Base-by-base conservation (phyloP, 2,797 vertebrate species). In the Pipistrellus pygmaeus region DNA sequence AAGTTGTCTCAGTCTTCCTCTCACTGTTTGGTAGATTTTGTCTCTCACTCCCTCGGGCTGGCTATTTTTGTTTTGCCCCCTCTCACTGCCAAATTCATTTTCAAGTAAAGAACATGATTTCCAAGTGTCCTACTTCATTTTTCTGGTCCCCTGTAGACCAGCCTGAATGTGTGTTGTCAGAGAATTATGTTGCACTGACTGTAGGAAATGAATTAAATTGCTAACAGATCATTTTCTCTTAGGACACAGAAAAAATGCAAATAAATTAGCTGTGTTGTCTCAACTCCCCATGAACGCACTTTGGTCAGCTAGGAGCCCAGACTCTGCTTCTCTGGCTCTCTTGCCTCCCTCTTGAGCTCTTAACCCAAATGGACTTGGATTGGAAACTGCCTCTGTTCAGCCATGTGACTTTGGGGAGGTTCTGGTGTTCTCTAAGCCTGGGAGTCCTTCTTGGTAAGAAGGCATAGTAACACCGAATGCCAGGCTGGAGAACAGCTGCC, bases 71-170 rank as follows among this genome's bases (percentile, higher is more conserved):
- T 84, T 44, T 69, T 11, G 0, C 72, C 92, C 75, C 88, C 78
- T 90, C 95, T 88, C 83, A 72, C 80, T 55, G 94, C 85, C 96
- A 95, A 94, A 90, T 97, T 96, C 94, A 96, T 95, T 97, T 97
- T 93, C 94, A 95, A 95, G 90, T 95, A 95, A 92, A 89, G 85
- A 96, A 90, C 96, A 95, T 92, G 96, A 95, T 97, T 96, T 97
- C 83, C 90, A 66, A 93, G 82, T 93, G 55, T 46, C 51, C 68
- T 95, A 2, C 88, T 96, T 96, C 91, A 64, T 97, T 90, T 94
- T 88, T 38, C 88, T 60, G 66, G 3, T 92, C 76, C 87, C 83
- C 94, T 71, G 76, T 60, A 80, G 90, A 94, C 81, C 86, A 95
- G 88, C 76, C 95, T 92, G 84, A 95, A 87, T 91, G 80, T 76